These are phyloP conservation scores for Sebastiscus albofasciatus DNA, from an alignment of 2,797 vertebrate species.

Conservation along the genomic window DNA sequence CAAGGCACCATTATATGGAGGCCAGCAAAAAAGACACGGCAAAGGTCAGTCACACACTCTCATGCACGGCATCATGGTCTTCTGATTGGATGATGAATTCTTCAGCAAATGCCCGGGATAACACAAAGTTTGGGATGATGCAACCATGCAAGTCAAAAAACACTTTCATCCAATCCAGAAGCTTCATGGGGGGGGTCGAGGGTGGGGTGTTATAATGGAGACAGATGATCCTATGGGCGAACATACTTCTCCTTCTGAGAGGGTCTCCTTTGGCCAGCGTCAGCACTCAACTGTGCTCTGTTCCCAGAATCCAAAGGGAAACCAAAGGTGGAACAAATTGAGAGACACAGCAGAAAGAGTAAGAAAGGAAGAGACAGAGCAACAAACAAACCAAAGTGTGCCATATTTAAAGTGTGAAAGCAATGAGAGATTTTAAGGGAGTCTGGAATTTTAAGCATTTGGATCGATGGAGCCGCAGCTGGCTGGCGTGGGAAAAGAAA, in stretches of 20 bases:
- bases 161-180: constrained; percentile 74
- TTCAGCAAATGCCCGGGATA: constrained; percentile 35
- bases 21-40: constrained; percentile 48
- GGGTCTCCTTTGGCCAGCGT: constrained; percentile 82
- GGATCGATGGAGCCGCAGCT: not conserved
- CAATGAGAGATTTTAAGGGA: not conserved
- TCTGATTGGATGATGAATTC: constrained; percentile 69
- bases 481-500: not conserved
- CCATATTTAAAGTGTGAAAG: constrained; percentile 25
- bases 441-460: not conserved
- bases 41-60: constrained; percentile 74
- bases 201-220: constrained; percentile 74
- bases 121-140: constrained; percentile 47
- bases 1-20: constrained; percentile 47
- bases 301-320: constrained; percentile 75
- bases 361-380: constrained; percentile 52
- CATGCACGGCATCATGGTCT: constrained; percentile 62
- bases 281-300: constrained; percentile 85
- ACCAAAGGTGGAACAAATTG: constrained; percentile 57
- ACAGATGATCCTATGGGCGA: constrained; percentile 65
- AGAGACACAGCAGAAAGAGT: constrained; percentile 69
- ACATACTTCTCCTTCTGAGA: constrained; percentile 85
- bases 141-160: constrained; percentile 77
- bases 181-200: constrained; percentile 38
- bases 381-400: constrained; percentile 45